Conservation (phyloP, 2,797 vertebrate species). For the Cirrhinus molitorella region DNA sequence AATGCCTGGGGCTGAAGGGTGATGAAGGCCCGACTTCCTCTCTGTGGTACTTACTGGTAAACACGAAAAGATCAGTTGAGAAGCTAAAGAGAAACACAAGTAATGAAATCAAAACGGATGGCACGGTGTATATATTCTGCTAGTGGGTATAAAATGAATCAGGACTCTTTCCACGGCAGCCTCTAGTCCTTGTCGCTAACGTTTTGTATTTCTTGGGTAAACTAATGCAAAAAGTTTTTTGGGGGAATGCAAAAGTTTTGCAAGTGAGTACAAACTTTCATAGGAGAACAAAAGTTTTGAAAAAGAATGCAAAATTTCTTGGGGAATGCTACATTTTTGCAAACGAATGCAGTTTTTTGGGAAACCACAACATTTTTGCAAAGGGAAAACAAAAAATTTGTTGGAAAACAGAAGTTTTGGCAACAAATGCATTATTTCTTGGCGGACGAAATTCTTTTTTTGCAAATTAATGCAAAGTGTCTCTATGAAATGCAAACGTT, state of each 20-base stretch:
- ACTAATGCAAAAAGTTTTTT: neutral
- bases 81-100: conserved; percentile 63
- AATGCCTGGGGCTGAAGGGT: conserved; percentile 53
- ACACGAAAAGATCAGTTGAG: conserved; percentile 66
- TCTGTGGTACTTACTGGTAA: conserved; percentile 72
- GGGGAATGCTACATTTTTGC: neutral
- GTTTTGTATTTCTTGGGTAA: neutral
- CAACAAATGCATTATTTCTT: neutral
- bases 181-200: too few species aligned
- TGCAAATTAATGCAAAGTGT: neutral
- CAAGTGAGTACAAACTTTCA: neutral
- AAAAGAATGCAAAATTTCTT: neutral
- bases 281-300: neutral
- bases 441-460: too few species aligned
- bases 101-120: conserved; percentile 63
- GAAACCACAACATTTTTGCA: neutral
- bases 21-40: conserved; percentile 67
- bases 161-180: neutral
- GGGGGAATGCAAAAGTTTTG: neutral
- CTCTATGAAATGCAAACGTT: neutral
- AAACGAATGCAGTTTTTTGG: neutral
- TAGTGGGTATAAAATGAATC: neutral
- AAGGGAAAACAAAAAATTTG: too few species aligned
- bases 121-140: neutral
- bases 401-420: neutral